Base-by-base conservation (phyloP, 2,113 vertebrate genomes). In the Thryonomys swinderianus region DNA sequence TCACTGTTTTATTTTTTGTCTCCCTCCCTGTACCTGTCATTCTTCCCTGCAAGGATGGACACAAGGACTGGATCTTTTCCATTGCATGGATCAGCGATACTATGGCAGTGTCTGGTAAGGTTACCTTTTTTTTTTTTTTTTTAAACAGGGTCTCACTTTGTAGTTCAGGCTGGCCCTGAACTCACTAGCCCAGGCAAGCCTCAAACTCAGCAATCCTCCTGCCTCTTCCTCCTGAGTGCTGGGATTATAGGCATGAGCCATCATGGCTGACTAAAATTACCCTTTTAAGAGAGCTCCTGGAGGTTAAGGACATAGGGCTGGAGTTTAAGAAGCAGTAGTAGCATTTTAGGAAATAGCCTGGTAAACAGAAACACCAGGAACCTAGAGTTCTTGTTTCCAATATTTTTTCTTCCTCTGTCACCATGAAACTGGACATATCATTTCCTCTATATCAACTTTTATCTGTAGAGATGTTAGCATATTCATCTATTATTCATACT, bases 31-130 rank as follows among this genome's bases (percentile, higher is more conserved):
- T 85, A 67, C 78, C 7, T 53, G 13, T 91, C 57, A 61, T 48
- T 91, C n/a, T 93, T 64, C 27, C 79, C 57, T 95, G 37, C 92
- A 96, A 99, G 99, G 99, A 99, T 92, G 99, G 99, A 82, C 99
- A 99, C 97, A 99, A 99, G 96, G 99, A 99, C 97, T 99, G 99
- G 99, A 99, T 99, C 97, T 99, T 99, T 98, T 99, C 99, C 93
- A 99, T 99, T 97, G 99, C 99, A 0, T 99, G 99, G 99, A 99
- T 99, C 98, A 99, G 99, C 97, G 99, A 99, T 97, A 99, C 98
- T 90, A 99, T 99, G 99, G 99, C 99, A 18, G 99, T 99, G 88
- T 99, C 99, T 97, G 99, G 99, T 99, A 98, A 99, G 98, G 96
- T 95, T 18, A 10, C 2, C 37, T 94, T 94, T 78, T n/a, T n/a